Base-by-base conservation (phyloP, 2,797 vertebrate species). In the Spea hammondii region DNA sequence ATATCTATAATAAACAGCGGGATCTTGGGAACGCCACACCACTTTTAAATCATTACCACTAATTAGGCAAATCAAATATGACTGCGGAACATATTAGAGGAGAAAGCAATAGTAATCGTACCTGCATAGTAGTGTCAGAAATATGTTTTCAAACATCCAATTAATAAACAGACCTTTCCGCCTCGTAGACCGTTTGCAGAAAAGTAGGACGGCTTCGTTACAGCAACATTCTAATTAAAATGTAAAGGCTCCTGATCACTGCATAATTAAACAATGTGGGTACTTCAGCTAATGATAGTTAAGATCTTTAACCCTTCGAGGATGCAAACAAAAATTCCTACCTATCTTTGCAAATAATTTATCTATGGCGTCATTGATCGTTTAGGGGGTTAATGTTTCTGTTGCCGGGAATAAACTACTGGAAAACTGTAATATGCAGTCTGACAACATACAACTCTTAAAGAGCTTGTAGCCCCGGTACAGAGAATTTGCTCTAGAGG, bases 241-340 rank as follows among this genome's bases (percentile, higher is more conserved):
- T 83, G 85, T 91, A 90, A 92, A 92, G 87, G 86, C 86, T 90
- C 88, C 90, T 92, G 90, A 92, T 92, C 84, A 84, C 73, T 86
- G 89, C 87, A 87, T 91, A 91, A 92, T 93, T 91, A 92, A 89
- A 86, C 86, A 90, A 86, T 83, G 85, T 81, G 84, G 86, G 86
- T 86, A 86, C 86, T 82, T 87, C 80, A 85, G 77, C 84, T 84
- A 82, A 83, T 85, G 84, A 76, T 77, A 80, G 64, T 77, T 69
- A 82, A 79, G 76, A 78, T 84, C 80, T 77, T 83, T 83, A 86
- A 86, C 82, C 83, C 81, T 84, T 83, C 85, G 79, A 77, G 80
- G 0, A 70, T n/a, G 44, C 44, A 71, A 8, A 11, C 11, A 44
- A 53, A 70, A 71, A 32, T 2, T 32, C 10, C 64, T 65, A 17